A percentile compares a stretch with the other conserved stretches of the same genome.
These are phyloP conservation scores for Esox masquinongy DNA, from an alignment of 2,797 vertebrate genomes.

Conservation along the genomic window DNA sequence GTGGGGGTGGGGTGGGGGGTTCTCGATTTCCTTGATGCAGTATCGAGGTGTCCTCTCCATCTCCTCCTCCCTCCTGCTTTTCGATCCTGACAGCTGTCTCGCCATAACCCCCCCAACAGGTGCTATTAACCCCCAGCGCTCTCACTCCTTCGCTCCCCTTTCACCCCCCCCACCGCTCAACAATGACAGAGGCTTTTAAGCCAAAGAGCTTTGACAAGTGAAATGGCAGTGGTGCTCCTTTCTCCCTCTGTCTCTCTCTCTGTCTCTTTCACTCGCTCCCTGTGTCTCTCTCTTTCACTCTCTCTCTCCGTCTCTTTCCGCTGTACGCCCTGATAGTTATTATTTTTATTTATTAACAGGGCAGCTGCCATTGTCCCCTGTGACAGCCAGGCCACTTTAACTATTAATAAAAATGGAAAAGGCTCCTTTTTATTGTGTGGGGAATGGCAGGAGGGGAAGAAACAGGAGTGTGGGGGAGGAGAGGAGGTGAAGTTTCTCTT, in stretches of 20 bases:
- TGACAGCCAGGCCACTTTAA: slow-evolving; percentile 87
- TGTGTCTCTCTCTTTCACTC: slow-evolving; percentile 57
- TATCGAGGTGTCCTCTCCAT: background rate
- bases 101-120: slow-evolving; percentile 85
- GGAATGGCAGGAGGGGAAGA: slow-evolving; percentile 47
- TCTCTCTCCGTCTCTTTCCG: slow-evolving; percentile 37
- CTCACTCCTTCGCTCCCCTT: slow-evolving; percentile 43
- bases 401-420: slow-evolving; percentile 86
- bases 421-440: slow-evolving; percentile 71
- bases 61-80: slow-evolving; percentile 39
- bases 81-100: slow-evolving; percentile 82
- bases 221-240: slow-evolving; percentile 81
- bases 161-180: slow-evolving; percentile 62
- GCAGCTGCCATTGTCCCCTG: slow-evolving; percentile 75
- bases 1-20: slow-evolving; percentile 9
- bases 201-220: slow-evolving; percentile 90
- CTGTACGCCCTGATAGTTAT: slow-evolving; percentile 74
- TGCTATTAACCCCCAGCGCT: slow-evolving; percentile 80
- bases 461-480: slow-evolving; percentile 20
- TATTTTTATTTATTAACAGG: slow-evolving; percentile 93
- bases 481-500: slow-evolving; percentile 5
- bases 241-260: slow-evolving; percentile 59
- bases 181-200: slow-evolving; percentile 93
- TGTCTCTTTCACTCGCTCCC: too few relatives aligned
- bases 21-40: slow-evolving; percentile 35